These are phyloP conservation scores for Diabrotica undecimpunctata DNA, from an alignment of 1,140 invertebrate species.

Conservation along the genomic window DNA sequence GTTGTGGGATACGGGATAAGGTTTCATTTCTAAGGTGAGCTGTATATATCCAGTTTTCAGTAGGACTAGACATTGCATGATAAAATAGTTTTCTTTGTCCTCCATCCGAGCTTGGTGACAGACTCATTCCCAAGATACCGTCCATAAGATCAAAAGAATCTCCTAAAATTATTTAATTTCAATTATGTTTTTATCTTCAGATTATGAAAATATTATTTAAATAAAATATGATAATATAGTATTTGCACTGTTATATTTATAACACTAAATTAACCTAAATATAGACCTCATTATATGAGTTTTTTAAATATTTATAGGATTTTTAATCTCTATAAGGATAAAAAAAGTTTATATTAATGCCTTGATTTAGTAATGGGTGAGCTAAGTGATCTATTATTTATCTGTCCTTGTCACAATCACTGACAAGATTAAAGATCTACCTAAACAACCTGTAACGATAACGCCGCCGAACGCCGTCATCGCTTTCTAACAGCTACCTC, in stretches of 20 bases:
- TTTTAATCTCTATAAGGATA: too few relatives aligned
- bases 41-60: slow-evolving; percentile 65
- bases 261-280: too few relatives aligned
- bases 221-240: not conserved
- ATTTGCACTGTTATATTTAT: not conserved
- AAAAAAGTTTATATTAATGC: too few relatives aligned
- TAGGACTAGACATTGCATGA: slow-evolving; percentile 67
- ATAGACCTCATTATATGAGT: too few relatives aligned
- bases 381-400: too few relatives aligned
- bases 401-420: too few relatives aligned
- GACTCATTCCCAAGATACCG: slow-evolving; percentile 65
- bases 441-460: too few relatives aligned
- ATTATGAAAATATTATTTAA: not conserved
- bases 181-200: not conserved
- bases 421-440: too few relatives aligned
- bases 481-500: too few relatives aligned
- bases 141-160: slow-evolving; percentile 72
- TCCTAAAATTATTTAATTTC: slow-evolving; percentile 44
- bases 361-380: too few relatives aligned
- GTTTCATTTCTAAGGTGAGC: slow-evolving; percentile 58
- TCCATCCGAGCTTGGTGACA: slow-evolving; percentile 53
- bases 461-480: too few relatives aligned
- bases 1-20: slow-evolving; percentile 49
- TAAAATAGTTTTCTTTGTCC: slow-evolving; percentile 66
- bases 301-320: too few relatives aligned